Conservation (phyloP, 1,140 invertebrate genomes). For the Drosophila santomea region DNA sequence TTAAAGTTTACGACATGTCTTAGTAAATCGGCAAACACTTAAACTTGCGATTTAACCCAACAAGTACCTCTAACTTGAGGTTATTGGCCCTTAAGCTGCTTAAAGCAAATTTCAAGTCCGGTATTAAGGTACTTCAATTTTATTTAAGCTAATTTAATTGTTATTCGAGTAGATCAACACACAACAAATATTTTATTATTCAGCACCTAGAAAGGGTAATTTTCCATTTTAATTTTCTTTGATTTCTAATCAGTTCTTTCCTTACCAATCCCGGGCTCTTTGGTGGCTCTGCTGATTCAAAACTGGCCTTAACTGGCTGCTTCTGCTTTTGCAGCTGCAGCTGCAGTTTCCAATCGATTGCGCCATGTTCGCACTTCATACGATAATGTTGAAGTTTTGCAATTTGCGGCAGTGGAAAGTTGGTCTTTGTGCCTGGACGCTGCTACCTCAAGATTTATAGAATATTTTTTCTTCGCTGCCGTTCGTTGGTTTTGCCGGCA, state of each 20-base stretch:
- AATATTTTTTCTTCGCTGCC: constrained; percentile 59
- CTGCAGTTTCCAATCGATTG: constrained; percentile 81
- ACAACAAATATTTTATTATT: too few species aligned
- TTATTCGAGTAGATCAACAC: too few species aligned
- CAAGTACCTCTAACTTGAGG: background rate
- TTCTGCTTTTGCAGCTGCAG: constrained; percentile 18
- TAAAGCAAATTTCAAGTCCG: too few species aligned
- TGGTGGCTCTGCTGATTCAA: constrained; percentile 22
- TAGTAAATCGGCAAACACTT: background rate
- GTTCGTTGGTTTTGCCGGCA: constrained; percentile 10
- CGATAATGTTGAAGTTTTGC: constrained; percentile 80
- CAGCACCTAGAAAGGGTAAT: too few species aligned
- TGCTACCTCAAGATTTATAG: constrained; percentile 76
- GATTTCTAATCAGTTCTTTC: constrained; percentile 2
- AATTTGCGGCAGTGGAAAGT: constrained; percentile 80
- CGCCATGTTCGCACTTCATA: constrained; percentile 78
- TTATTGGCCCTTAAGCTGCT: too few species aligned
- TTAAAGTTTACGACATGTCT: constrained; percentile 11
- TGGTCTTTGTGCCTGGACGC: constrained; percentile 60
- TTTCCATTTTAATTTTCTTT: background rate
- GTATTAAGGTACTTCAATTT: too few species aligned
- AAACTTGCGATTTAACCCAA: background rate
- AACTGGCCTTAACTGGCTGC: constrained; percentile 46
- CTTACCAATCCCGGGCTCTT: background rate
- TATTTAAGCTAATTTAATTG: background rate